These are phyloP conservation scores for Ascaphus truei DNA, from an alignment of 2,113 vertebrate species.

Conservation along the genomic window DNA sequence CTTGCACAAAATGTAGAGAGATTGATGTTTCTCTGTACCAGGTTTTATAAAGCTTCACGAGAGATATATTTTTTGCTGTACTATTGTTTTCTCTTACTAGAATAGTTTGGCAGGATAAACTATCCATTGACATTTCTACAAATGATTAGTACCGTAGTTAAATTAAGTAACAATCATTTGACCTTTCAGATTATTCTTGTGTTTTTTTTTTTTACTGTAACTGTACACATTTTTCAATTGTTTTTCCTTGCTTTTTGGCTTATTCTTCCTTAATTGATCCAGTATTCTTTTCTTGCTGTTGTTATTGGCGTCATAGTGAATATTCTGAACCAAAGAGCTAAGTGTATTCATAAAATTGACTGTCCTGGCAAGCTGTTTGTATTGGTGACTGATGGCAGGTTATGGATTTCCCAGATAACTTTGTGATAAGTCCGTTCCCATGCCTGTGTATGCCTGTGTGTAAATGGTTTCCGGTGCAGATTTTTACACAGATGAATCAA, in stretches of 20 bases:
- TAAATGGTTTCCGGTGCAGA: too few species aligned
- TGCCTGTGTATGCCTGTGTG: too few species aligned
- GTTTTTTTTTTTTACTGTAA: not conserved
- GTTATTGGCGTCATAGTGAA: not conserved
- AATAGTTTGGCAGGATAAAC: not conserved
- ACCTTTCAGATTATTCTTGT: not conserved
- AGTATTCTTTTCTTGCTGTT: not conserved
- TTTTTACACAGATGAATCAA: too few species aligned
- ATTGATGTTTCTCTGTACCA: not conserved
- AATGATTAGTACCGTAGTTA: conserved; percentile 5
- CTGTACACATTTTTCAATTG: not conserved
- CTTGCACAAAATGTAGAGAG: not conserved
- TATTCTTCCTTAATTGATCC: not conserved
- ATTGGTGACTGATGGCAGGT: too few species aligned
- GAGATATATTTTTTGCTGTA: conserved; percentile 1
- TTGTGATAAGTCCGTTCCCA: too few species aligned
- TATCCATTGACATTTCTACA: not conserved
- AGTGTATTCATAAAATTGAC: too few species aligned
- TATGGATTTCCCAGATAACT: too few species aligned
- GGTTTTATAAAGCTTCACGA: too few species aligned
- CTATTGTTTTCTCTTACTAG: not conserved
- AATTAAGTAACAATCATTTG: not conserved
- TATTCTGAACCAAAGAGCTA: not conserved
- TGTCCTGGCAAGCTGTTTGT: too few species aligned
- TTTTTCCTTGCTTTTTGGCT: conserved; percentile 15